Conservation (phyloP, 2,113 vertebrate genomes). For the Strix uralensis region DNA sequence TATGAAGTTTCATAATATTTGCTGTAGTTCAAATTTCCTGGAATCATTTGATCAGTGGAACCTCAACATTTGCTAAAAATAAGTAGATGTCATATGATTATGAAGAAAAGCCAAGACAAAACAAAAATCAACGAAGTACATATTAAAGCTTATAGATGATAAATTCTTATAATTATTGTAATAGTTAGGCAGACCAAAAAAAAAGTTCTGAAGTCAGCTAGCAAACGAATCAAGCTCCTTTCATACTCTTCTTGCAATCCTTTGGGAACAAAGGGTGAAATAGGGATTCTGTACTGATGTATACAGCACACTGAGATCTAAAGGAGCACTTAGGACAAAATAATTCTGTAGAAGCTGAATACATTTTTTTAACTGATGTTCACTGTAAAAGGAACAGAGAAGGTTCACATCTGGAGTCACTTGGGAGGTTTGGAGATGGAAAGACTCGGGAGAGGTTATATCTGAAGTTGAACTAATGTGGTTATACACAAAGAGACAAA, state of each 20-base stretch:
- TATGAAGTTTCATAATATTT: neutral
- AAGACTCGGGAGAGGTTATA: neutral
- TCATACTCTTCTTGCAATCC: neutral
- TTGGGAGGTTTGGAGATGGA: neutral
- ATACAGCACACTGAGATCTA: neutral
- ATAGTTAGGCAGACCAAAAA: neutral
- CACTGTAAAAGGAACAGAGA: neutral
- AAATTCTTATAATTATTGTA: neutral
- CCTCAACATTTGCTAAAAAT: neutral
- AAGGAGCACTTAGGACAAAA: neutral
- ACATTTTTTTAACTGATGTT: neutral
- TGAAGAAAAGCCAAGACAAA: neutral
- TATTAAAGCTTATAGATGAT: neutral
- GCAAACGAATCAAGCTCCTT: neutral
- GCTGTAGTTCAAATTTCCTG: neutral
- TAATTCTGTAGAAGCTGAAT: neutral
- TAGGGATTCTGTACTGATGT: neutral
- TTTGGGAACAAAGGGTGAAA: neutral
- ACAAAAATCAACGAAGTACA: neutral
- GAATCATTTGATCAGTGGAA: neutral
- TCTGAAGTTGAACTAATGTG: neutral
- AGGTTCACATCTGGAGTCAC: neutral
- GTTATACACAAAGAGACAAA: neutral
- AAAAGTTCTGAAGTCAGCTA: neutral
- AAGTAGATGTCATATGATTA: neutral